Evolutionary conservation across 2,888 invertebrate species (phyloP).

Genomic region (Stenotaenia linearis): DNA sequence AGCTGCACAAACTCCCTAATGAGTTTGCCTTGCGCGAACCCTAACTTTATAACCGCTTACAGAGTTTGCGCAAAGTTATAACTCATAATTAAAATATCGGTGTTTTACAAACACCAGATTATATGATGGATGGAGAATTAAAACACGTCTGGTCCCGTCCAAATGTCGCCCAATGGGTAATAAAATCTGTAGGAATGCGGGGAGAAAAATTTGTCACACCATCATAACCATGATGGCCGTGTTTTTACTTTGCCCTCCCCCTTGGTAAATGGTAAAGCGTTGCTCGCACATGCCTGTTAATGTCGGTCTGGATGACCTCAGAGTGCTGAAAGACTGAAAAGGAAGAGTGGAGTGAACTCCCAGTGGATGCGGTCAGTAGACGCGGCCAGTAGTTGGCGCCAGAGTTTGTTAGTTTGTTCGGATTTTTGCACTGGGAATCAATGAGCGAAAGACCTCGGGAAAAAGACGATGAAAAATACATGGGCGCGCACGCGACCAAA

Average conservation of each 20-base stretch:
- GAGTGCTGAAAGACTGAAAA: not conserved
- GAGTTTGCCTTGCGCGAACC: too few species aligned
- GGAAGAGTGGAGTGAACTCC: not conserved
- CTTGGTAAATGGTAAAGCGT: not conserved
- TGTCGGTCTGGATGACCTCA: not conserved
- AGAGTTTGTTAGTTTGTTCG: not conserved
- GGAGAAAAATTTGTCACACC: not conserved
- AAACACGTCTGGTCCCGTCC: not conserved
- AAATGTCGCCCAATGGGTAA: not conserved
- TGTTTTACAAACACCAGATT: too few species aligned
- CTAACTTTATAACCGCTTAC: too few species aligned
- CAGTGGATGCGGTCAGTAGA: not conserved
- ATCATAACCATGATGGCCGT: not conserved
- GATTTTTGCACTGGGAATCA: not conserved
- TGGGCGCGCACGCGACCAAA: conserved; percentile 4
- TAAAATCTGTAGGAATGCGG: not conserved
- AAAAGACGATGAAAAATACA: conserved; percentile 4
- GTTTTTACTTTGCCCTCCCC: not conserved
- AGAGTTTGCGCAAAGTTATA: too few species aligned
- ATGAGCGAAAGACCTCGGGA: not conserved
- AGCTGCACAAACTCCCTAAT: too few species aligned
- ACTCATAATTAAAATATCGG: too few species aligned
- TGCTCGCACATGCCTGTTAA: not conserved
- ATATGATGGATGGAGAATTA: not conserved
- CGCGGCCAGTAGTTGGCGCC: not conserved